Evolutionary conservation across 2,888 invertebrate genomes (phyloP), one percentile per base, ranked within the genome.

Genomic region (Rhyacophila evoluta): DNA sequence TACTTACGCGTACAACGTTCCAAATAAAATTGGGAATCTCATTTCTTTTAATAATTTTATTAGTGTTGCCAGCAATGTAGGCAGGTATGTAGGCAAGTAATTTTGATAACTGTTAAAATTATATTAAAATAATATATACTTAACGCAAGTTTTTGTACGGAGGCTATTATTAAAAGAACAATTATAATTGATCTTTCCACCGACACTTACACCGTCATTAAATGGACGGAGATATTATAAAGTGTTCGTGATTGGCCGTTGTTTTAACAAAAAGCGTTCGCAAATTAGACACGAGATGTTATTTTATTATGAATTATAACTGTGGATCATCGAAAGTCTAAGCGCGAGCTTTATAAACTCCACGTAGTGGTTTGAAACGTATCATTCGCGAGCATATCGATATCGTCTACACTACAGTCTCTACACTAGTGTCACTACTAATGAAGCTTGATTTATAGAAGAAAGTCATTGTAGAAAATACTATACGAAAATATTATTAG

Each of bases 301-400:
- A 55, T 55, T 55, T 55, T 25, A 55, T 55, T 55, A 55, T 25
- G 55, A 55, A 55, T 55, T 55, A 25, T 55, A 55, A 55, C 55
- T 55, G 55, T 55, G 55, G 25, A 19, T 55, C 55, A 55, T 55
- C 25, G 55, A 55, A 55, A 55, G 55, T 55, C 19, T 12, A 55
- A 19, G 55, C 55, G 15, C 1, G 8, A 55, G 19, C 19, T 19
- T 55, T 55, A 55, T 25, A 55, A 33, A 33, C 4, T 33, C 29
- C 2, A 6, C 6, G 6, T 33, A 33, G 29, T 33, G 29, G 29
- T 33, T 6, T 33, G 6, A 2, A 33, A 33, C 29, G 29, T 6
- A 33, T 4, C 6, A 6, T 33, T 6, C 29, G 6, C 29, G 29
- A 33, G 6, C 29, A 33, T 33, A 4, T 33, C n/a, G n/a, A n/a